Base-by-base conservation (phyloP, 2,113 vertebrate species). In the Daphoenositta chrysoptera region DNA sequence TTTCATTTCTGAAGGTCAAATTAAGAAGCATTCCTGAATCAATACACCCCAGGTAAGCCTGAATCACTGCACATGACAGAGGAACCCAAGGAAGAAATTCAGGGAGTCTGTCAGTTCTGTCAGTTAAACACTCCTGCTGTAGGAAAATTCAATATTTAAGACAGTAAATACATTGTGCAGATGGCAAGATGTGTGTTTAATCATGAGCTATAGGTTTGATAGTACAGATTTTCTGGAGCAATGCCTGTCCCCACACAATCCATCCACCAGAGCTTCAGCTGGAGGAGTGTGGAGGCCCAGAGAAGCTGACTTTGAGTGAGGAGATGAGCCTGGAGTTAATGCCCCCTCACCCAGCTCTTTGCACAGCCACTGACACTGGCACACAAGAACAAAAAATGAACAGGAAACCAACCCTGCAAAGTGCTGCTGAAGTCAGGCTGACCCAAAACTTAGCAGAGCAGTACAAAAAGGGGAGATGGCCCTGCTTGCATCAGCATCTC, bases 401-500 rank as follows among this genome's bases (percentile, higher is more conserved):
- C 12, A 21, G 47, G 19, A 61, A 69, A 26, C 28, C 47, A 42
- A 11, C 58, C 31, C 48, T 70, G 56, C 39, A 4, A 75, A 65
- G 53, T 18, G 27, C 50, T 61, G 54, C 57, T 64, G 11, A 6
- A 87, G 56, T 11, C 83, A 87, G 73, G 60, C 94, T 87, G 86
- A 89, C 80, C 51, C 85, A 61, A 20, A 86, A 45, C 39, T 63
- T 4, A 77, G 56, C 51, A 66, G 86, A 89, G 68, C 68, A 77
- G 45, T 9, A 26, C 47, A 28, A 13, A 10, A 24, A 12, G 7
- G 6, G 11, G 5, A 8, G 2, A 1, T 10, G 4, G 4, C 9
- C 8, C 18, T 65, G 2, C 54, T 42, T 80, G 48, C 68, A n/a
- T 78, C 7, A 47, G 45, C 42, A 61, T 54, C 58, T 85, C 42